These are phyloP conservation scores for Cephalopterus ornatus DNA, from an alignment of 2,113 vertebrate genomes.

Conservation along the genomic window DNA sequence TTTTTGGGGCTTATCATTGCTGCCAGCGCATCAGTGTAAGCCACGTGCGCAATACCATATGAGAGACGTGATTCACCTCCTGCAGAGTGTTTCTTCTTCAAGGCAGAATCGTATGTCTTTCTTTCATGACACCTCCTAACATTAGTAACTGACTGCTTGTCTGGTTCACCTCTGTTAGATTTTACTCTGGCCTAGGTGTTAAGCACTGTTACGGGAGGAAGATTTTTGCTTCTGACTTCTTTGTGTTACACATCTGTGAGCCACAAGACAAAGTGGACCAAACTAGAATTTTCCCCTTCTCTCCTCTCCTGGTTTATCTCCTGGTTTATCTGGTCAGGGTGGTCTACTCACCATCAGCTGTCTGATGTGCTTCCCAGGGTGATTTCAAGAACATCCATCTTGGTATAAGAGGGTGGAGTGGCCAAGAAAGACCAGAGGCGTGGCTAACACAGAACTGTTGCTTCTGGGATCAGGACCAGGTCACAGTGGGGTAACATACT, in stretches of 20 bases:
- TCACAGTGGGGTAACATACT: too few species aligned
- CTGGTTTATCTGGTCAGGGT: not conserved
- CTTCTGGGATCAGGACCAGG: not conserved
- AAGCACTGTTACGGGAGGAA: not conserved
- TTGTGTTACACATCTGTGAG: not conserved
- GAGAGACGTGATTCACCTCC: not conserved
- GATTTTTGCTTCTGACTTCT: not conserved
- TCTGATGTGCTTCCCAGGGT: not conserved
- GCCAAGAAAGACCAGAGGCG: not conserved
- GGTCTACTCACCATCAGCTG: not conserved
- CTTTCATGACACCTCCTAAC: not conserved
- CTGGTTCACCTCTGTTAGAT: not conserved
- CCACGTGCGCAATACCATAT: fast-evolving
- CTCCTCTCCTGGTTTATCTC: not conserved
- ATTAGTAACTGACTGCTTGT: not conserved
- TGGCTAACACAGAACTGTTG: not conserved
- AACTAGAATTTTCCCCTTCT: not conserved
- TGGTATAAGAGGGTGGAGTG: not conserved
- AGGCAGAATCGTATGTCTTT: not conserved
- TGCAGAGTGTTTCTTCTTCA: not conserved
- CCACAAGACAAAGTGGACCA: not conserved
- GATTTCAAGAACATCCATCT: not conserved
- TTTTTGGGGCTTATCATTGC: not conserved
- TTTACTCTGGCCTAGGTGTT: not conserved
- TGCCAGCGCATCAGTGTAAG: not conserved